Evolutionary conservation across 2,113 vertebrate genomes (phyloP).

Genomic region (Nansenia antarctica): DNA sequence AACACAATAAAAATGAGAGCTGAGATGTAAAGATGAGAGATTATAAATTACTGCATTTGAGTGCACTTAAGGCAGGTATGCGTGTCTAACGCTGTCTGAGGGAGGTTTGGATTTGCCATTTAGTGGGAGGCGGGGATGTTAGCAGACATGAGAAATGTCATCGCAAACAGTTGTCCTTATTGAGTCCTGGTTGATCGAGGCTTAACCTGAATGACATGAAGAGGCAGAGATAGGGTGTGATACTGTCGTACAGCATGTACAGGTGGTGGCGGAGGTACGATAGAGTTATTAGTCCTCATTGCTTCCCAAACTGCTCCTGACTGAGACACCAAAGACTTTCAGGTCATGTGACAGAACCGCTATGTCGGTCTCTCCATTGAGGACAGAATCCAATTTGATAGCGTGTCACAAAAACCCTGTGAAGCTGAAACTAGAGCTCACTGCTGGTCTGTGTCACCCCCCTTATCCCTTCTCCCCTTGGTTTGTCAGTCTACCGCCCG

Average conservation of each 20-base stretch:
- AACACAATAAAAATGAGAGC: slow-evolving; percentile 46
- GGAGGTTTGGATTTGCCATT: slow-evolving; percentile 32
- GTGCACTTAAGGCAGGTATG: slow-evolving; percentile 76
- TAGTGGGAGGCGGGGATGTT: not conserved
- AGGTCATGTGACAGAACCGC: no score
- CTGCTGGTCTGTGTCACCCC: slow-evolving; percentile 24
- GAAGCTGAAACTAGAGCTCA: not conserved
- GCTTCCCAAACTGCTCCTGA: slow-evolving; percentile 19
- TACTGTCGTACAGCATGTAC: slow-evolving; percentile 33
- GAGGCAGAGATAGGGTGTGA: not conserved
- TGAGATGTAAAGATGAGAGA: slow-evolving; percentile 51
- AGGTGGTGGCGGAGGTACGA: slow-evolving; percentile 44
- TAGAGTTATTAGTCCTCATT: slow-evolving; percentile 31
- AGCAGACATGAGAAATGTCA: slow-evolving; percentile 28
- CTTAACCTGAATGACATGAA: slow-evolving; percentile 23
- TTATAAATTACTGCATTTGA: slow-evolving; percentile 73
- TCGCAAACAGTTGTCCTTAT: slow-evolving; percentile 46
- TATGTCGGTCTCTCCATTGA: not conserved
- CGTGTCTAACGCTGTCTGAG: slow-evolving; percentile 57
- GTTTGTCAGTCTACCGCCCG: slow-evolving; percentile 16
- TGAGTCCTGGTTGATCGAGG: slow-evolving; percentile 50
- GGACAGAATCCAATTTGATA: not conserved
- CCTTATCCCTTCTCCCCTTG: slow-evolving; percentile 13
- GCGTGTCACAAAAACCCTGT: not conserved
- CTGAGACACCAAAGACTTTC: no score